Evolutionary conservation across 2,797 vertebrate species (phyloP), one percentile per base, ranked within the genome.

Genomic region (Zenarchopterus dispar): DNA sequence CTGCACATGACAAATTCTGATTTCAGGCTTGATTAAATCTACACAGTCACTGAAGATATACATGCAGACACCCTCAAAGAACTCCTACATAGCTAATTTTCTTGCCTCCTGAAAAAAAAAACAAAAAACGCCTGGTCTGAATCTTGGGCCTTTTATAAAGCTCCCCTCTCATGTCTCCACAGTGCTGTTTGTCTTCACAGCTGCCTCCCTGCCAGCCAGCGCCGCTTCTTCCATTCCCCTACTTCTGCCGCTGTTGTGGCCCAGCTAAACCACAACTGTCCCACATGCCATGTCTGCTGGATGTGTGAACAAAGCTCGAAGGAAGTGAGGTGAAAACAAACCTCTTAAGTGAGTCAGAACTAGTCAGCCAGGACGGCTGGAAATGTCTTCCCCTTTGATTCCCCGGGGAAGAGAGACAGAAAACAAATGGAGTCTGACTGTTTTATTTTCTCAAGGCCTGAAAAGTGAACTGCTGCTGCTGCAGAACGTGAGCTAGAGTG

Each of bases 391-490:
- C 67, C 69, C 67, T 89, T 82, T 88, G 85, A 90, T 84, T 89
- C 88, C 80, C 50, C 2, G 1, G 62, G 81, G 85, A 89, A 77
- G 72, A 66, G 65, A 62, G 79, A 84, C 58, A 3, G 64, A 73
- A 84, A 87, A 87, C 87, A 90, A 91, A 91, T 89, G 80, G 86
- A 88, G 82, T 84, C 86, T 83, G 87, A 86, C 87, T 91, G 61
- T 59, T 67, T 82, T 78, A 87, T 90, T 87, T 88, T 89, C 84
- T 82, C 74, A 73, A 82, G 80, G 88, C 33, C 44, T 46, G n/a
- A 60, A 58, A 75, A 77, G 82, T 80, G 85, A 84, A 81, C 84
- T 46, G 59, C 66, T 24, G 55, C 67, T 48, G 57, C 70, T 41
- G 64, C 13, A 17, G 71, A 76, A 61, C 73, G 62, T 6, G n/a